These are phyloP conservation scores for Terebella lapidaria DNA, from an alignment of 2,888 invertebrate species.

Conservation along the genomic window DNA sequence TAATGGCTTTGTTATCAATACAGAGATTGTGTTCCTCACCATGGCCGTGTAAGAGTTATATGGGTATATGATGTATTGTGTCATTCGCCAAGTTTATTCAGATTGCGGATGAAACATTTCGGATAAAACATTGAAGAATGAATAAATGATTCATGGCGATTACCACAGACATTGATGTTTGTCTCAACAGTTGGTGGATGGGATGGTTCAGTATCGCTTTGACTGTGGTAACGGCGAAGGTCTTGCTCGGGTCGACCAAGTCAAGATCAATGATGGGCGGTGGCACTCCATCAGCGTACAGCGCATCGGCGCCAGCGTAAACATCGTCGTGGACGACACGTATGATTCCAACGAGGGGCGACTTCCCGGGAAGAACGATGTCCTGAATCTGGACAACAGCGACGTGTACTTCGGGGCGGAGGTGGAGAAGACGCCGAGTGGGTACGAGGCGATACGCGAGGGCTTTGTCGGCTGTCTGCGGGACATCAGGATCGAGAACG, in stretches of 20 bases:
- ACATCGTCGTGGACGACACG: constrained; percentile 72
- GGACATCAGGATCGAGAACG: constrained; percentile 73
- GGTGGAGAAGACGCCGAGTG: constrained; percentile 55
- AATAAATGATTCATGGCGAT: neutral
- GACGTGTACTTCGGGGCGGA: constrained; percentile 81
- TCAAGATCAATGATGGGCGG: constrained; percentile 74
- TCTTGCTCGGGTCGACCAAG: constrained; percentile 67
- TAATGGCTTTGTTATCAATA: no score
- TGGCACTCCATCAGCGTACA: constrained; percentile 79
- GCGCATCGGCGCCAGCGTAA: constrained; percentile 71
- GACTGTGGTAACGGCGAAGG: constrained; percentile 90
- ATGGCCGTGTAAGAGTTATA: no score
- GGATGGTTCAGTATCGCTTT: constrained; percentile 81
- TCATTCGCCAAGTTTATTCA: no score
- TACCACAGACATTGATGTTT: neutral
- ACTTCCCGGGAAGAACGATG: constrained; percentile 76
- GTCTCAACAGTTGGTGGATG: constrained; percentile 65
- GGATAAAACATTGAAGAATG: no score
- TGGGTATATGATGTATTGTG: no score
- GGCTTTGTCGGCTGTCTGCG: constrained; percentile 91
- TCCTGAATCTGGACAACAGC: constrained; percentile 78
- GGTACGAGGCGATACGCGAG: constrained; percentile 61
- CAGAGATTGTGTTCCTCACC: no score
- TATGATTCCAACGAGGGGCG: constrained; percentile 65
- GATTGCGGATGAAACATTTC: no score